phyloP scores from a whole-genome alignment of 35 echinoderm and acorn worm species.

The Heliocidaris erythrogramma region DNA sequence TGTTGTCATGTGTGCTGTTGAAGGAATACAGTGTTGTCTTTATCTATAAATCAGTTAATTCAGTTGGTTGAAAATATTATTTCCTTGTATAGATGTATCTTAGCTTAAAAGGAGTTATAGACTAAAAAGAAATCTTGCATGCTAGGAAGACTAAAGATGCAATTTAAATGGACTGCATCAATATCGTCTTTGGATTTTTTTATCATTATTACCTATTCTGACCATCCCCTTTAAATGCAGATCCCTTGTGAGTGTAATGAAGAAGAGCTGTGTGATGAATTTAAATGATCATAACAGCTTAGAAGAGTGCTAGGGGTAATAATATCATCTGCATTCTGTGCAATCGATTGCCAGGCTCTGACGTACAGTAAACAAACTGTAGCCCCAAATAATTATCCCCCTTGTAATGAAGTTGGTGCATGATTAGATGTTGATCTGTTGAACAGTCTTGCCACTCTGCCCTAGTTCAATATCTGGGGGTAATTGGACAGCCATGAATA shows the following conservation, averaged over 20 bases:
- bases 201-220: neutral
- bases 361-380: neutral
- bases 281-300: neutral
- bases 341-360: neutral
- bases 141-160: neutral
- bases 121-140: no score
- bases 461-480: neutral
- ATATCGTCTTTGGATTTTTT: neutral
- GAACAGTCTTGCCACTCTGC: neutral
- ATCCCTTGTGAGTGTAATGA: neutral
- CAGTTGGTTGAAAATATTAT: no score
- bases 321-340: slow-evolving; percentile 2
- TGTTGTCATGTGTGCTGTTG: no score
- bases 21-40: no score
- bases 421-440: neutral
- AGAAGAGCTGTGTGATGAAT: neutral
- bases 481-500: no score
- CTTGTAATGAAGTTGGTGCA: slow-evolving; percentile 10
- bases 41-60: no score
- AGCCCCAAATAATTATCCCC: neutral
- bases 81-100: no score
- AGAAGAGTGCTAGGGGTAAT: neutral
- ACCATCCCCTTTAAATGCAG: neutral
- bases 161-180: neutral
- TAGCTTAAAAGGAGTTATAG: no score